These are phyloP conservation scores for Mechanitis messenoides DNA, from an alignment of 2,888 invertebrate species.

Conservation along the genomic window DNA sequence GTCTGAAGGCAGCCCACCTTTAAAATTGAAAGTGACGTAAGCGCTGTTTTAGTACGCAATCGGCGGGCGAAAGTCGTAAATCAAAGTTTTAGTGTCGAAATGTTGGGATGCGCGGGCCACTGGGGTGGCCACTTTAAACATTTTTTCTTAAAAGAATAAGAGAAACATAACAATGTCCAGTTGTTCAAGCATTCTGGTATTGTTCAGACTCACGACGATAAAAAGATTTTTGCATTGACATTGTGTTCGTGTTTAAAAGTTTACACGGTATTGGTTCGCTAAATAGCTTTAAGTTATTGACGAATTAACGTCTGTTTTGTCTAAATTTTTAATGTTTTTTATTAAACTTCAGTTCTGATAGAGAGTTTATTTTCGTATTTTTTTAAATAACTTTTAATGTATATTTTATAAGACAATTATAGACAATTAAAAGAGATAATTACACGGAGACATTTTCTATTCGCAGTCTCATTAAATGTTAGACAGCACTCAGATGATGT, in stretches of 20 bases:
- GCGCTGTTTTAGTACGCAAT: constrained; percentile 75
- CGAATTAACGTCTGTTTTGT: not conserved
- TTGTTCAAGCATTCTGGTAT: constrained; percentile 55
- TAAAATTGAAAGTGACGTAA: constrained; percentile 77
- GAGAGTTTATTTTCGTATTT: too few species aligned
- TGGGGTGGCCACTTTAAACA: constrained; percentile 66
- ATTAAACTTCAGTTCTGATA: too few species aligned
- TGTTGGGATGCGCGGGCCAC: constrained; percentile 74
- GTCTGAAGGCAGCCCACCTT: constrained; percentile 56
- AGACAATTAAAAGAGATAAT: too few species aligned
- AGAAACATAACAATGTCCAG: constrained; percentile 66
- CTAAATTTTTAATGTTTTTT: too few species aligned
- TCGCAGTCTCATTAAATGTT: too few species aligned
- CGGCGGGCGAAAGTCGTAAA: constrained; percentile 71
- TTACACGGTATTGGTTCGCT: not conserved
- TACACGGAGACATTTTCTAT: too few species aligned
- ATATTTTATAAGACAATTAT: too few species aligned
- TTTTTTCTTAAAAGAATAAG: constrained; percentile 56
- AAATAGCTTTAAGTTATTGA: not conserved
- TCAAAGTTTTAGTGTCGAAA: constrained; percentile 76
- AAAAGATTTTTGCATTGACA: constrained; percentile 47
- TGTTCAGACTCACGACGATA: constrained; percentile 54
- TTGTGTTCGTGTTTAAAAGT: constrained; percentile 28
- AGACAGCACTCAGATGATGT: too few species aligned
- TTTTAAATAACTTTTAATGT: too few species aligned